These are phyloP conservation scores for Apis mellifera DNA, from an alignment of 1,140 invertebrate genomes.

Conservation along the genomic window DNA sequence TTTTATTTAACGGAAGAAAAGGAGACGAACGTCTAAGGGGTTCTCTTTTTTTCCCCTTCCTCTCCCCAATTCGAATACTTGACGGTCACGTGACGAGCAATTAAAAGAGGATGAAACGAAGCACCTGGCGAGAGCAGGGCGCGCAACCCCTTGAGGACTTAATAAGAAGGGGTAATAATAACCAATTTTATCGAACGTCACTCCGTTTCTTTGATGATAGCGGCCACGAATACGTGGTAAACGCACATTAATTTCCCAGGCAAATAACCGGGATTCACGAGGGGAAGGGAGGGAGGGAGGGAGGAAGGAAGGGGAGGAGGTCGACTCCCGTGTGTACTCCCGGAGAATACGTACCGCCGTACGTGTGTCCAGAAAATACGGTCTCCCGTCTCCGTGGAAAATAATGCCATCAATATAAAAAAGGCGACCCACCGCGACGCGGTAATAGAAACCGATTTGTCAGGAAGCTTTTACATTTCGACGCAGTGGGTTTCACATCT, in stretches of 20 bases:
- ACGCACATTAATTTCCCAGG: constrained; percentile 51
- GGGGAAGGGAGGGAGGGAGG: not conserved
- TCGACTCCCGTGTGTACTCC: not conserved
- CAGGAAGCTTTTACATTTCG: constrained; percentile 80
- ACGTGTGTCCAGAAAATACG: constrained; percentile 52
- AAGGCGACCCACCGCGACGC: constrained; percentile 55
- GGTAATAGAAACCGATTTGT: constrained; percentile 82
- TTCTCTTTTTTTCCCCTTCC: not conserved
- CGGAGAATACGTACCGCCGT: not conserved
- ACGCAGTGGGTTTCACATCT: constrained; percentile 73
- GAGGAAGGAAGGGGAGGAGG: not conserved
- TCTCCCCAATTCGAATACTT: not conserved
- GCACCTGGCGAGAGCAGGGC: constrained; percentile 18
- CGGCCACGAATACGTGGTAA: constrained; percentile 32
- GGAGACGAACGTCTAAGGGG: not conserved
- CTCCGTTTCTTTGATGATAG: constrained; percentile 51
- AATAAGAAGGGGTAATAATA: constrained; percentile 55
- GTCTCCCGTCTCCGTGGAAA: constrained; percentile 62
- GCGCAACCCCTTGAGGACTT: constrained; percentile 48
- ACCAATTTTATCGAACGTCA: constrained; percentile 54
- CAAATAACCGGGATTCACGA: constrained; percentile 50
- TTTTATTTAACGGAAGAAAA: not conserved
- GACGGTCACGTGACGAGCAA: not conserved
- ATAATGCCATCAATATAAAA: constrained; percentile 77
- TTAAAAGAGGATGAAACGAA: constrained; percentile 34